These are phyloP conservation scores for Aphodius granarius DNA, from an alignment of 2,888 invertebrate genomes.

Conservation along the genomic window DNA sequence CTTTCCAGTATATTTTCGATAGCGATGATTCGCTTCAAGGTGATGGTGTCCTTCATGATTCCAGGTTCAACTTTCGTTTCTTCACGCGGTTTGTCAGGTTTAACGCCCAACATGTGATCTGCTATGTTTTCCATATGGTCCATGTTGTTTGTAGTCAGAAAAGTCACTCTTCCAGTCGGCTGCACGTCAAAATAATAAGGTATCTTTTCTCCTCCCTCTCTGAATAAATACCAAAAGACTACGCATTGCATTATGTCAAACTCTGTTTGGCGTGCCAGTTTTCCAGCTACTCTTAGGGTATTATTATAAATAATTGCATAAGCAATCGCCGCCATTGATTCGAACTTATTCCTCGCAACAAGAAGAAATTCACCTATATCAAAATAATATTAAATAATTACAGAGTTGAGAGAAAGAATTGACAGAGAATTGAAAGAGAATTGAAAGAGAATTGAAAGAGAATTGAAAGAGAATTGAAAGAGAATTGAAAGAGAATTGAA, in stretches of 20 bases:
- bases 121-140: neutral
- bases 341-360: neutral
- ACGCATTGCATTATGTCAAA: neutral
- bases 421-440: too few relatives aligned
- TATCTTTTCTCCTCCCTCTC: neutral
- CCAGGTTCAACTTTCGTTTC: neutral
- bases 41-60: neutral
- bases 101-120: neutral
- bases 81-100: too few relatives aligned
- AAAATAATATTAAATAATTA: too few relatives aligned
- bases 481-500: too few relatives aligned
- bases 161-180: neutral
- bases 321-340: neutral
- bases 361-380: neutral
- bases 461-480: too few relatives aligned
- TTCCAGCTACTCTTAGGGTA: neutral
- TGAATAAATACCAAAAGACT: neutral
- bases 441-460: too few relatives aligned
- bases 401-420: too few relatives aligned
- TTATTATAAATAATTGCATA: neutral
- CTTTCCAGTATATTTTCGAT: neutral
- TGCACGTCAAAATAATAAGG: neutral
- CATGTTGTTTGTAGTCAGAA: neutral
- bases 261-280: neutral
- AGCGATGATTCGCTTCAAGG: neutral